Base-by-base conservation (phyloP, 2,113 vertebrate genomes). In the Paracanthobrama guichenoti region DNA sequence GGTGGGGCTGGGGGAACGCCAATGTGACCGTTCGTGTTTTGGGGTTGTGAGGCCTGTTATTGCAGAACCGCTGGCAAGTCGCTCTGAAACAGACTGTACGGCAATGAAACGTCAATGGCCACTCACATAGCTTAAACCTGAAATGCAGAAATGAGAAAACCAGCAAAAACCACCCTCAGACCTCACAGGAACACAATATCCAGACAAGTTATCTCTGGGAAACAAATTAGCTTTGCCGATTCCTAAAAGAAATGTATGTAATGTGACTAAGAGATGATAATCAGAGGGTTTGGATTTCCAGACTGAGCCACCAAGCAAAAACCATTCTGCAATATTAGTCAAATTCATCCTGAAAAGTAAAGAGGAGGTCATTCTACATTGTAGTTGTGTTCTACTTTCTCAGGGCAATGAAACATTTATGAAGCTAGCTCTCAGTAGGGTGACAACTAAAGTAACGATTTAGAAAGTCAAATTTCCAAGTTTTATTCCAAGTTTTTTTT, bases 41-140 rank as follows among this genome's bases (percentile, higher is more conserved):
- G 48, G 55, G 28, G 31, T 71, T 82, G 84, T 50, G 11, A 55
- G 46, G 55, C 26, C 85, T 60, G 67, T 74, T 53, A 57, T n/a
- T 84, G 55, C 35, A 74, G 53, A 79, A 60, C 69, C n/a, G 1
- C 48, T 57, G 78, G 18, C 64, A 31, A 67, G 18, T 28, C 5
- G 16, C 62, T 20, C 22, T 66, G 55, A 86, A 82, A 57, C 57
- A 50, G 26, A 42, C 57, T 75, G n/a, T 14, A 39, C n/a, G 6
- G 31, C 42, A 67, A 81, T 53, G 55, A 84, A 78, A 83, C 53
- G 24, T 26, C 35, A 48, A 0, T 31, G 87, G 83, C 74, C 88
- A 85, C 83, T 48, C 44, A 50, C 66, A 0, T 5, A 55, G 28
- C 79, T 69, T 3, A 48, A 81, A 67, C 26, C 62, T 67, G 18